These are phyloP conservation scores for Bucorvus abyssinicus DNA, from an alignment of 2,797 vertebrate genomes.

Conservation along the genomic window DNA sequence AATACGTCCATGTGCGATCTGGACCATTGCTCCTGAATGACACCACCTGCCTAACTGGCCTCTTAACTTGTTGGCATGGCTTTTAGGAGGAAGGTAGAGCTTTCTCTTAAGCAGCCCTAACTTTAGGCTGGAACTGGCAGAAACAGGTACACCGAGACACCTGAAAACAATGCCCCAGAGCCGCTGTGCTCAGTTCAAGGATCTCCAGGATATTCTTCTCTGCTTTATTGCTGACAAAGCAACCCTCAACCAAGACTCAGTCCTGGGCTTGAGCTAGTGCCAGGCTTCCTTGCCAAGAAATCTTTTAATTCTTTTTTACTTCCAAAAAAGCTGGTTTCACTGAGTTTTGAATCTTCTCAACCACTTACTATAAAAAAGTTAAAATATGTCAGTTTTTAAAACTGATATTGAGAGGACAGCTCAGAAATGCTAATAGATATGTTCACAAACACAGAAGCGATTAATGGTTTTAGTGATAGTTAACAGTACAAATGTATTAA, in stretches of 20 bases:
- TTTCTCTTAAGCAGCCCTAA: neutral
- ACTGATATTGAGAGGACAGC: neutral
- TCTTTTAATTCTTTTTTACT: neutral
- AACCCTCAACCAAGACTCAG: neutral
- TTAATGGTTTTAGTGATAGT: neutral
- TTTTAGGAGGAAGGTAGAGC: neutral
- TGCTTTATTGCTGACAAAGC: neutral
- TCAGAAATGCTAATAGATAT: neutral
- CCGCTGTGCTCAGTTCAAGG: neutral
- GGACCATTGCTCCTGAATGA: neutral
- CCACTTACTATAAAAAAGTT: neutral
- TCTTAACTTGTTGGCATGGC: neutral
- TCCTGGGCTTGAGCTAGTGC: neutral
- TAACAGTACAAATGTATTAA: neutral
- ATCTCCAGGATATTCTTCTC: neutral
- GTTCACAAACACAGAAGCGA: neutral
- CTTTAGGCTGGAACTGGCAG: neutral
- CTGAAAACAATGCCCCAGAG: neutral
- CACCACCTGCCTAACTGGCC: neutral
- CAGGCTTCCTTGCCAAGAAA: neutral
- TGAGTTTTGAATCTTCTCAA: neutral
- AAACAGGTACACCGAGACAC: neutral
- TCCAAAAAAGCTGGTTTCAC: neutral
- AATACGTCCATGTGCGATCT: fast-evolving
- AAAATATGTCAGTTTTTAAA: neutral